These are phyloP conservation scores for Siniperca undulata DNA, from an alignment of 2,797 vertebrate genomes.

Conservation along the genomic window DNA sequence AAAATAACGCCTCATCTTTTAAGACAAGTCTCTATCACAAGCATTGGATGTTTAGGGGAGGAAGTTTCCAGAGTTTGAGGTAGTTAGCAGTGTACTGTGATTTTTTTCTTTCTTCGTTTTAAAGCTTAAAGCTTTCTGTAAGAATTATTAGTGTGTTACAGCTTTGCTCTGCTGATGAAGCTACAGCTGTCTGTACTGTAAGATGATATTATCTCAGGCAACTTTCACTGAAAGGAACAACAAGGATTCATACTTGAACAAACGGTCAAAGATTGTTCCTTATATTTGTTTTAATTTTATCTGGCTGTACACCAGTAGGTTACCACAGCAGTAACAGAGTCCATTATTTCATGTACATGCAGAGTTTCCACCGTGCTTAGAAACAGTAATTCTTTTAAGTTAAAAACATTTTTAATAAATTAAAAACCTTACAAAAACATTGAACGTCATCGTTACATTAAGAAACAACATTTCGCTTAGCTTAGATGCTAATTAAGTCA, in stretches of 20 bases:
- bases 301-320: neutral
- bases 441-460: neutral
- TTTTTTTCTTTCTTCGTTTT: neutral
- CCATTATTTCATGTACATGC: neutral
- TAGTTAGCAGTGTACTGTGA: neutral
- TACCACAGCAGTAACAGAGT: neutral
- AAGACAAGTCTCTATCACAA: neutral
- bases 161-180: constrained; percentile 21
- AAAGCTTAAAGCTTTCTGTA: neutral
- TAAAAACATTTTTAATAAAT: too few species aligned
- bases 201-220: constrained; percentile 45
- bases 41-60: neutral
- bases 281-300: neutral
- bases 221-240: constrained; percentile 46
- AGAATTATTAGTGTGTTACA: neutral
- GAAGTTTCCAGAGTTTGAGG: neutral
- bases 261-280: neutral
- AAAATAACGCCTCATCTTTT: neutral
- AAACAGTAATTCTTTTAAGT: neutral
- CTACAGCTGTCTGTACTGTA: constrained; percentile 34
- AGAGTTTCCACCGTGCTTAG: neutral
- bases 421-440: neutral
- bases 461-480: neutral
- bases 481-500: neutral
- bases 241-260: constrained; percentile 52